Evolutionary conservation across 2,888 invertebrate species (phyloP).

Genomic region (Isoperla grammatica): DNA sequence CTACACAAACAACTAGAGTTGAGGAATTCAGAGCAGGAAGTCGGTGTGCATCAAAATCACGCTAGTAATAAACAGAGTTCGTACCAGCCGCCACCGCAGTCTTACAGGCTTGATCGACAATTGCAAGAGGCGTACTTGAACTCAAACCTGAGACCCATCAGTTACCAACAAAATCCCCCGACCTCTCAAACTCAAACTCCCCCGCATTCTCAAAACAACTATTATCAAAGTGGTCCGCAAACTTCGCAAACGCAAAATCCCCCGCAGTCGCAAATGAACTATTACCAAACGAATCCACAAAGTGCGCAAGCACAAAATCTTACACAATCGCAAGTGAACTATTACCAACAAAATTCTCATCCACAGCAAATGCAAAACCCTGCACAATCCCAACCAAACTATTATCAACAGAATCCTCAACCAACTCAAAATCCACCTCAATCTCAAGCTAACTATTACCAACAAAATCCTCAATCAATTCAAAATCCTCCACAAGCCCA

Average conservation of each 20-base stretch:
- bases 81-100: not conserved
- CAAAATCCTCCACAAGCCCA: slow-evolving; percentile 1
- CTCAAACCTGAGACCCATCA: not conserved
- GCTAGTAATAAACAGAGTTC: too few species aligned
- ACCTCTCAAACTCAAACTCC: slow-evolving; percentile 40
- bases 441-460: slow-evolving; percentile 1
- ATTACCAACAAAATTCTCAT: slow-evolving; percentile 17
- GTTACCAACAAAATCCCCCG: slow-evolving; percentile 29
- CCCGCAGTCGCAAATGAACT: slow-evolving; percentile 33
- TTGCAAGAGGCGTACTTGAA: not conserved
- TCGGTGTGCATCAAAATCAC: too few species aligned
- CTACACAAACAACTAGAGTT: not conserved
- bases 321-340: slow-evolving; percentile 10
- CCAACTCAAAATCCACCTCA: not conserved
- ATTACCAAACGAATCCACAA: slow-evolving; percentile 38
- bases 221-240: slow-evolving; percentile 38
- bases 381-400: slow-evolving; percentile 1
- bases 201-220: slow-evolving; percentile 34
- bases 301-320: slow-evolving; percentile 34
- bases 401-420: slow-evolving; percentile 8
- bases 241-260: slow-evolving; percentile 40
- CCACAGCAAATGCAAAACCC: not conserved
- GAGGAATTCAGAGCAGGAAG: not conserved
- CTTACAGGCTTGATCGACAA: not conserved
- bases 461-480: not conserved